These are phyloP conservation scores for Thamnophis sirtalis DNA, from an alignment of 2,113 vertebrate species.

Conservation along the genomic window DNA sequence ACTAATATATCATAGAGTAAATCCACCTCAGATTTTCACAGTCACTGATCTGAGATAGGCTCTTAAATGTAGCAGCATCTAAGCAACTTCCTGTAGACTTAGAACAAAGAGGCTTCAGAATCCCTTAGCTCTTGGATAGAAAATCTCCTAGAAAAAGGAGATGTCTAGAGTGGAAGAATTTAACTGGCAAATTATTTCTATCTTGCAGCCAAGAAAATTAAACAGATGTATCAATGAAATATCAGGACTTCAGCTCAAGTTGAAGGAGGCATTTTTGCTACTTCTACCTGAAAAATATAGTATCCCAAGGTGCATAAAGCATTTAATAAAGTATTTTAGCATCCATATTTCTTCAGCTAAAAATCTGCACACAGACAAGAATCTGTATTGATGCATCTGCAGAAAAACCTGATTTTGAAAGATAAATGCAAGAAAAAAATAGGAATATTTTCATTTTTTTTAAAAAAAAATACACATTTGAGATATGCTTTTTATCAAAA, in stretches of 20 bases:
- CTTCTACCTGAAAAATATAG: background rate
- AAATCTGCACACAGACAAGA: background rate
- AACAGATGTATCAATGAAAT: background rate
- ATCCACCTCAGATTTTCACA: background rate
- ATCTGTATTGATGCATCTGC: background rate
- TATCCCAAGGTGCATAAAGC: background rate
- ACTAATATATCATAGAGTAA: background rate
- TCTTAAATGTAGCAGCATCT: background rate
- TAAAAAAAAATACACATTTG: background rate
- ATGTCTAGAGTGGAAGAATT: background rate
- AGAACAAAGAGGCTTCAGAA: background rate
- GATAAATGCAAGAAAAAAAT: background rate
- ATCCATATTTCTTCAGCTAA: background rate
- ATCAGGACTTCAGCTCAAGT: background rate
- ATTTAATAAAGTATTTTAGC: background rate
- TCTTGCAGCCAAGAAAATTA: background rate
- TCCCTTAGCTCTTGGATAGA: background rate
- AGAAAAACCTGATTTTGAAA: background rate
- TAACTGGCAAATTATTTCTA: background rate
- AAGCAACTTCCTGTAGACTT: background rate
- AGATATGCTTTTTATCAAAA: background rate
- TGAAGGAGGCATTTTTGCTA: background rate
- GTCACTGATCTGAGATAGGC: background rate
- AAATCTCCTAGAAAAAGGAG: background rate
- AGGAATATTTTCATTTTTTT: background rate